Evolutionary conservation across 2,888 invertebrate species (phyloP).

Genomic region (Idaea aversata): DNA sequence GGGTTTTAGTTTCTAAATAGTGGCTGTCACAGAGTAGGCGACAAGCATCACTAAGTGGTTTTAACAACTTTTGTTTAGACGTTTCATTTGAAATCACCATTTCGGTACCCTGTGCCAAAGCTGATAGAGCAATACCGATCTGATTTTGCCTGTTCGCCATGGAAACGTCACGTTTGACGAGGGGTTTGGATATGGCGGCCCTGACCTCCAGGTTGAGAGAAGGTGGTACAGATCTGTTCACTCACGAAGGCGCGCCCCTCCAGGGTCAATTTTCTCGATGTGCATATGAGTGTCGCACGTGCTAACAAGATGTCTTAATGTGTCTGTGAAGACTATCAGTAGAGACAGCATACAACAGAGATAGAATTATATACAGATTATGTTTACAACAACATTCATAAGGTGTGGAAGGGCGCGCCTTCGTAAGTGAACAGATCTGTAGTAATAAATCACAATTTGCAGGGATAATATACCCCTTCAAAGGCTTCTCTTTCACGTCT

Average conservation of each 20-base stretch:
- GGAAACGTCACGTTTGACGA: slow-evolving; percentile 25
- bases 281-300: no score
- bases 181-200: slow-evolving; percentile 21
- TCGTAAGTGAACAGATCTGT: no score
- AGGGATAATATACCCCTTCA: slow-evolving; percentile 23
- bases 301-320: no score
- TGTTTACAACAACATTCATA: no score
- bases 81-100: not conserved
- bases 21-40: slow-evolving; percentile 20
- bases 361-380: no score
- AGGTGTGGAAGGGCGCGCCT: no score
- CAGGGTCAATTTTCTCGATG: no score
- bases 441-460: slow-evolving; percentile 25
- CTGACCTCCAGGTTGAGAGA: slow-evolving; percentile 29
- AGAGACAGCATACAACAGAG: no score
- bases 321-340: no score
- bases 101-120: slow-evolving; percentile 12
- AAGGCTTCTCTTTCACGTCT: slow-evolving; percentile 23
- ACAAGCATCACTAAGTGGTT: not conserved
- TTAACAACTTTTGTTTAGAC: not conserved
- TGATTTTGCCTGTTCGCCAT: slow-evolving; percentile 32
- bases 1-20: slow-evolving; percentile 17
- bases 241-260: no score
- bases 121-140: slow-evolving; percentile 26
- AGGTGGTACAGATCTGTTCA: no score